Evolutionary conservation across 1,140 invertebrate species (phyloP).

Genomic region (Dolichoris vasculosae): DNA sequence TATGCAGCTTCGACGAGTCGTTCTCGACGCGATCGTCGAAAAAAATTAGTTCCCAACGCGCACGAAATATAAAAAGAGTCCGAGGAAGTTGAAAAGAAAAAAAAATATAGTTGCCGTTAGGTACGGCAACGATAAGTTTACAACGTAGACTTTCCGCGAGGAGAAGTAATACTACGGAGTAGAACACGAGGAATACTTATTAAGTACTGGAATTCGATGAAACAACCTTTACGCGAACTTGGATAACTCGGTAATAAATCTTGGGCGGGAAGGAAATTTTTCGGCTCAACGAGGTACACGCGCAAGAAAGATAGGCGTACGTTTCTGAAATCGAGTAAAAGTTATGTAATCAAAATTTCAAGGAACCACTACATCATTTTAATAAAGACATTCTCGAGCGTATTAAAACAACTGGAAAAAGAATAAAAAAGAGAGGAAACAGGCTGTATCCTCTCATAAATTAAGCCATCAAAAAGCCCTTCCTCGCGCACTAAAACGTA

Average conservation of each 20-base stretch:
- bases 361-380: constrained; percentile 34
- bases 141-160: no score
- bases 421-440: constrained; percentile 7
- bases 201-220: background rate
- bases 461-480: constrained; percentile 53
- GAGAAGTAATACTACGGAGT: background rate
- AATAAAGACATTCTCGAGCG: constrained; percentile 45
- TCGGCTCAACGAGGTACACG: background rate
- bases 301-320: background rate
- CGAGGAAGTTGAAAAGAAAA: background rate
- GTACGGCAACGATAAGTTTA: no score
- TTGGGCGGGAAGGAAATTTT: background rate
- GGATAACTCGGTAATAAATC: background rate
- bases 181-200: background rate
- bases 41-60: no score
- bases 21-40: no score
- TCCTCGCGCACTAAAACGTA: constrained; percentile 45
- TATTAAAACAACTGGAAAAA: constrained; percentile 43
- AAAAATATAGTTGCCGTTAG: background rate
- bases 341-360: constrained; percentile 20
- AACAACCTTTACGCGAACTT: background rate
- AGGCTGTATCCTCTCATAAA: constrained; percentile 41
- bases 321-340: background rate
- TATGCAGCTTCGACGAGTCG: no score
- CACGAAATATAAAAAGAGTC: no score